A percentile compares a stretch with the other conserved stretches of the same genome.
phyloP scores from a whole-genome alignment of 2,113 vertebrate genomes.

The Eulemur macaco region DNA sequence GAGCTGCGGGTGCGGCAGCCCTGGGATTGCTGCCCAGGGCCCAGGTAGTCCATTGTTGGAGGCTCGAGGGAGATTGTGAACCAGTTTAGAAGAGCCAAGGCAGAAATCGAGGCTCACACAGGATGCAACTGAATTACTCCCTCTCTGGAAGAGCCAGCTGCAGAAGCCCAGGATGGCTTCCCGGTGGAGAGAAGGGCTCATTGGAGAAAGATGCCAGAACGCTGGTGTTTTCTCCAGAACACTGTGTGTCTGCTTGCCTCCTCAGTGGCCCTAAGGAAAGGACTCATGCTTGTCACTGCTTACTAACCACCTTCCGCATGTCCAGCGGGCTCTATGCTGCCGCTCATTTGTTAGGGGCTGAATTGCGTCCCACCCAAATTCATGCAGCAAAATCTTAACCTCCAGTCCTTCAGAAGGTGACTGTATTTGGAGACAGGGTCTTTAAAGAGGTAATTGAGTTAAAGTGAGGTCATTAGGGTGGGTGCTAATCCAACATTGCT shows the following conservation, averaged over 20 bases:
- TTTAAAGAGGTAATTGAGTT: neutral
- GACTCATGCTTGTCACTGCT: neutral
- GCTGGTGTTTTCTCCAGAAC: neutral
- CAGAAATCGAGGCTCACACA: neutral
- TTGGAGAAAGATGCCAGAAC: neutral
- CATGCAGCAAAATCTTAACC: neutral
- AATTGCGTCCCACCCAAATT: neutral
- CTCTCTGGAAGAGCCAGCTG: neutral
- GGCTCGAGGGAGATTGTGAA: neutral
- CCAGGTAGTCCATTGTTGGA: neutral
- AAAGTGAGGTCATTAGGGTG: neutral
- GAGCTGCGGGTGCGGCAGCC: neutral
- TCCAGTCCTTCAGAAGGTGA: neutral
- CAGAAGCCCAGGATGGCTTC: neutral
- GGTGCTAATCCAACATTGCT: neutral
- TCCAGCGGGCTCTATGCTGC: fast-evolving
- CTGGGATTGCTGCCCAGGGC: neutral
- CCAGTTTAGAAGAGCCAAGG: neutral
- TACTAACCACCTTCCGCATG: too few species aligned
- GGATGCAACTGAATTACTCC: neutral
- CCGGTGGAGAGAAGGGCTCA: neutral
- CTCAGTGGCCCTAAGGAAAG: neutral
- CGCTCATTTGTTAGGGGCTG: neutral
- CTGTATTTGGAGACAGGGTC: neutral
- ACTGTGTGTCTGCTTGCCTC: neutral